A percentile compares a stretch with the other conserved stretches of the same genome.
Conservation (phyloP, 2,797 vertebrate species). For the Otolemur crassicaudatus region DNA sequence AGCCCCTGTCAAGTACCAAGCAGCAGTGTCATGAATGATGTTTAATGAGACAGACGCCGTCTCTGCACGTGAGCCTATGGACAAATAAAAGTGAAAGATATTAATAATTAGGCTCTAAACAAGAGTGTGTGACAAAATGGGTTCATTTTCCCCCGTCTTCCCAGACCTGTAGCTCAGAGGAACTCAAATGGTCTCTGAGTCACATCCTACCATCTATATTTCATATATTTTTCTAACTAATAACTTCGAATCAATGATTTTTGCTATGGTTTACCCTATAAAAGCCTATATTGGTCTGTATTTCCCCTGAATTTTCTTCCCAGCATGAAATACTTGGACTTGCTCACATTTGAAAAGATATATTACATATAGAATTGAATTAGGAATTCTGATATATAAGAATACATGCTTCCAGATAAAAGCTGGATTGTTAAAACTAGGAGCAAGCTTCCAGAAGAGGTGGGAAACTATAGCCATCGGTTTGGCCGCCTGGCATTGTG, state of each 20-base stretch:
- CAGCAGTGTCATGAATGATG: too few relatives aligned
- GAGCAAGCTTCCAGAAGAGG: not conserved
- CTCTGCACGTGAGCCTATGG: not conserved
- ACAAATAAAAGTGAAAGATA: not conserved
- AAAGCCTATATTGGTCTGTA: not conserved
- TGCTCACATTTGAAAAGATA: not conserved
- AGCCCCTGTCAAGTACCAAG: not conserved
- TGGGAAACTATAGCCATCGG: not conserved
- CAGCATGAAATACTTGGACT: not conserved
- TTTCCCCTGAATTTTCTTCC: not conserved
- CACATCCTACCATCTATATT: not conserved
- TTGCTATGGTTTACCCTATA: not conserved
- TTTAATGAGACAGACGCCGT: not conserved
- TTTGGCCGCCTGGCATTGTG: not conserved
- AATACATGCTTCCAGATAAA: constrained; percentile 25
- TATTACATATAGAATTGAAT: not conserved
- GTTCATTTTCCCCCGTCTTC: not conserved
- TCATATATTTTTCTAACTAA: not conserved
- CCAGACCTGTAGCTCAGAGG: not conserved
- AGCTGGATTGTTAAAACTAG: constrained; percentile 18
- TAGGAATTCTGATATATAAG: not conserved
- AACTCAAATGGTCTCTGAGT: not conserved
- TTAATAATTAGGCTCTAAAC: not conserved
- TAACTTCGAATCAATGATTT: not conserved
- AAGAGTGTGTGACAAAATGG: not conserved